A percentile compares a stretch with the other conserved stretches of the same genome.
Evolutionary conservation across 2,113 vertebrate genomes (phyloP).

Genomic region (Cheirogaleus medius): DNA sequence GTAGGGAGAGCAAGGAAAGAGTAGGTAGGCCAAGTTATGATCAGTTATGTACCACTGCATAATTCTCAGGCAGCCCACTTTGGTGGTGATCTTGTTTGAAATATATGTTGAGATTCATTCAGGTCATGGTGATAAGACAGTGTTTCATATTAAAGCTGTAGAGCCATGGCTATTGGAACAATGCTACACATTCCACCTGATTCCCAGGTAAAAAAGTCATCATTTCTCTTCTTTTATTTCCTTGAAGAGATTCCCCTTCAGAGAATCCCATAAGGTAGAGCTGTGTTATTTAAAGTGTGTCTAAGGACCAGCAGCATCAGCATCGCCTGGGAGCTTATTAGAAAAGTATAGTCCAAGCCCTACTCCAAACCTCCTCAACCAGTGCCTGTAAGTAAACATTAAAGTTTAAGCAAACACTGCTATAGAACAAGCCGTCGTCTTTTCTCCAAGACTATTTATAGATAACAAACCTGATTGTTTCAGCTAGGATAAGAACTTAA

Average conservation of each 20-base stretch:
- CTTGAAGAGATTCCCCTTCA: not conserved
- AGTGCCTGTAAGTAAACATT: not conserved
- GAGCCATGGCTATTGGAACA: not conserved
- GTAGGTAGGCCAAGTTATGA: not conserved
- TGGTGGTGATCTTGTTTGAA: not conserved
- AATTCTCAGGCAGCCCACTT: not conserved
- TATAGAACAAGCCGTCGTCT: rapidly evolving
- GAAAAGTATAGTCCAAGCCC: not conserved
- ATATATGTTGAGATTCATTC: not conserved
- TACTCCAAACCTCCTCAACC: not conserved
- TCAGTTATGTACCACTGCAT: not conserved
- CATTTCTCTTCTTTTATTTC: not conserved
- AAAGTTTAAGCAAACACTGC: not conserved
- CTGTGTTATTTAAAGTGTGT: not conserved
- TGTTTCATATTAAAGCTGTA: not conserved
- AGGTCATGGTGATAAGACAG: not conserved
- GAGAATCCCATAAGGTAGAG: not conserved
- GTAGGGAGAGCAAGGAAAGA: not conserved
- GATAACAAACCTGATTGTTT: not conserved
- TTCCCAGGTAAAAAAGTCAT: not conserved
- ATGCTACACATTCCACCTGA: not conserved
- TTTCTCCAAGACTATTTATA: not conserved
- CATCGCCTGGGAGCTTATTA: not conserved
- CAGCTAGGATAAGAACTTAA: not conserved
- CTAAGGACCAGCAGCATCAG: not conserved